Evolutionary conservation across 30 jellyfish, hydroid and myxozoan genomes (phyloP).

Genomic region (Pseudorhiza aurosa): DNA sequence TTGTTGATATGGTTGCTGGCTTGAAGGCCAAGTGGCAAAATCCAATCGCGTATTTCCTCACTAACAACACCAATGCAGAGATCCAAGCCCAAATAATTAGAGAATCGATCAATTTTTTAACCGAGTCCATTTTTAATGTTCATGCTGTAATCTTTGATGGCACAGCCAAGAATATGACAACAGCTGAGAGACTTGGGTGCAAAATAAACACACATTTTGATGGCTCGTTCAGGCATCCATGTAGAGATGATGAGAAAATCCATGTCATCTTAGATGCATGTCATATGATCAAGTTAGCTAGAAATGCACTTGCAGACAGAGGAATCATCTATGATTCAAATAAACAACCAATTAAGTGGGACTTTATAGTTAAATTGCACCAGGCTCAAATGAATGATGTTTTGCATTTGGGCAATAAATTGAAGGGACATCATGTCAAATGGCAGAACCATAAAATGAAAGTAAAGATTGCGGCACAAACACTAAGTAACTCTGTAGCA

Average conservation of each 20-base stretch:
- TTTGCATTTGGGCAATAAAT: conserved; percentile 34
- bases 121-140: conserved; percentile 5
- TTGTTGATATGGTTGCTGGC: conserved; percentile 35
- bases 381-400: conserved; percentile 22
- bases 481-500: conserved; percentile 47
- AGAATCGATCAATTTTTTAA: neutral
- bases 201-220: conserved; percentile 9
- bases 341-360: conserved; percentile 24
- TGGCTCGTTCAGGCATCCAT: conserved; percentile 33
- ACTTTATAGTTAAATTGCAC: conserved; percentile 1
- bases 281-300: conserved; percentile 51
- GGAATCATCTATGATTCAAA: neutral
- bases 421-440: conserved; percentile 15
- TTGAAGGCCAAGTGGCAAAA: conserved; percentile 22
- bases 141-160: conserved; percentile 60
- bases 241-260: neutral
- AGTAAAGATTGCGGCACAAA: conserved; percentile 32
- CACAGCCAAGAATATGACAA: conserved; percentile 20
- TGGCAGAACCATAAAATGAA: conserved; percentile 10
- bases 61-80: conserved; percentile 29
- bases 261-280: conserved; percentile 35
- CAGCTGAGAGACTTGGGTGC: conserved; percentile 36
- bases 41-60: conserved; percentile 20
- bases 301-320: conserved; percentile 41
- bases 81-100: conserved; percentile 24